phyloP scores from a whole-genome alignment of 2,797 vertebrate species.

The Cryptoprocta ferox region DNA sequence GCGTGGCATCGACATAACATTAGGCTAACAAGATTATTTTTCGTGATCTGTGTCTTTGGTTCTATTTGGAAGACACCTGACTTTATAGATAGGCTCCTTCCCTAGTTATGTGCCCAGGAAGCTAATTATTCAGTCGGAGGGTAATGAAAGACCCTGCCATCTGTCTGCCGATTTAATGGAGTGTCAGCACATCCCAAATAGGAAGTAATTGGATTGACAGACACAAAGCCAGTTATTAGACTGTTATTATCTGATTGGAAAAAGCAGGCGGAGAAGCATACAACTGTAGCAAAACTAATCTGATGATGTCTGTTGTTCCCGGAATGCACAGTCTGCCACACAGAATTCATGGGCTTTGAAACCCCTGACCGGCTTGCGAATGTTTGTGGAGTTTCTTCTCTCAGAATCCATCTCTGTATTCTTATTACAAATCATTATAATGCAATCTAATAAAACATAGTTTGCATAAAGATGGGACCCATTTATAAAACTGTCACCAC shows the following conservation, averaged over 20 bases:
- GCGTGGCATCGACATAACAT: neutral
- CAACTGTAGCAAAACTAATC: slow-evolving; percentile 81
- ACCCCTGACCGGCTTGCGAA: slow-evolving; percentile 16
- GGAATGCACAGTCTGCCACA: neutral
- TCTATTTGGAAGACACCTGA: slow-evolving; percentile 67
- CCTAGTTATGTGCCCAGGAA: slow-evolving; percentile 15
- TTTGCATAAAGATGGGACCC: slow-evolving; percentile 85
- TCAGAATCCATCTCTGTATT: slow-evolving; percentile 73
- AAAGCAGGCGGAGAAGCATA: slow-evolving; percentile 78
- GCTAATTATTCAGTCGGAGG: slow-evolving; percentile 74
- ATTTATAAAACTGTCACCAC: slow-evolving; percentile 86
- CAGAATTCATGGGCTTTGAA: slow-evolving; percentile 45
- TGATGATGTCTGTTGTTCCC: slow-evolving; percentile 66
- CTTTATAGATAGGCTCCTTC: slow-evolving; percentile 59
- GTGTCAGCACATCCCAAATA: slow-evolving; percentile 83
- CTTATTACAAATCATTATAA: slow-evolving; percentile 70
- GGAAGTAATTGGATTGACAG: slow-evolving; percentile 86
- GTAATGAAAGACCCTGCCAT: slow-evolving; percentile 82
- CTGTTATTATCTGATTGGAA: slow-evolving; percentile 82
- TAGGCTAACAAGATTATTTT: slow-evolving; percentile 54
- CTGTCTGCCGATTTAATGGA: slow-evolving; percentile 81
- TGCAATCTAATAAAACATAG: slow-evolving; percentile 79
- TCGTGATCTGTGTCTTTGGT: slow-evolving; percentile 49
- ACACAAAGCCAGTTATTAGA: slow-evolving; percentile 83
- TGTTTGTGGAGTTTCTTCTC: slow-evolving; percentile 45